Base-by-base conservation (phyloP, 2,888 invertebrate genomes). In the Tiphia femorata region DNA sequence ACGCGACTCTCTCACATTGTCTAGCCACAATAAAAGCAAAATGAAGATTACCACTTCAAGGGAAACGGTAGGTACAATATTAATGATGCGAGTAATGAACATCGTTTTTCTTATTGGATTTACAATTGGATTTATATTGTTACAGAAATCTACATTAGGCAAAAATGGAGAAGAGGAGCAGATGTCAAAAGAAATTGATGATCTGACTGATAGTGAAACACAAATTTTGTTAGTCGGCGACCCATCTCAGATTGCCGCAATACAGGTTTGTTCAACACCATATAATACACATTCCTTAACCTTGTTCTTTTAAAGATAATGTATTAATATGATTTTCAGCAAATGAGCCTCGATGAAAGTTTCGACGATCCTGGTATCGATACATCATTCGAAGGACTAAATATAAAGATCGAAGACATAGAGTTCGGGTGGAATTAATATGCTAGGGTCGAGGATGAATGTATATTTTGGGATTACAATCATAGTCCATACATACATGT, bases 331-430 rank as follows among this genome's bases (percentile, higher is more conserved):
- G 44, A 27, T 49, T 58, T 57, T 33, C 51, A 81, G 78, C 75
- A 79, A 56, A 75, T 79, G 29, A 73, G 72, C 41, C 47, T 81
- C 35, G 78, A 76, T n/a, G 75, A 77, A 38, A 73, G 57, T 55
- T 76, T 79, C 38, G 77, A 78, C 29, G 73, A 79, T 40, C 67
- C 73, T 46, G 60, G 58, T 17, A 79, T 81, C 17, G 80, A 81
- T 51, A 72, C 77, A 6, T 69, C 78, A 2, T 73, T 81, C 48
- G 80, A 79, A 62, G 79, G 73, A 50, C 61, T 81, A 46, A 81
- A 81, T 42, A 76, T 79, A 27, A 81, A 78, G 61, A 78, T 79
- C 44, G 81, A 77, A 43, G 80, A 78, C 40, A 79, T 81, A 65
- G 80, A 75, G 60, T 75, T 81, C 50, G 77, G 74, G 43, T 80